These are phyloP conservation scores for Laterallus jamaicensis DNA, from an alignment of 2,113 vertebrate species.

Conservation along the genomic window DNA sequence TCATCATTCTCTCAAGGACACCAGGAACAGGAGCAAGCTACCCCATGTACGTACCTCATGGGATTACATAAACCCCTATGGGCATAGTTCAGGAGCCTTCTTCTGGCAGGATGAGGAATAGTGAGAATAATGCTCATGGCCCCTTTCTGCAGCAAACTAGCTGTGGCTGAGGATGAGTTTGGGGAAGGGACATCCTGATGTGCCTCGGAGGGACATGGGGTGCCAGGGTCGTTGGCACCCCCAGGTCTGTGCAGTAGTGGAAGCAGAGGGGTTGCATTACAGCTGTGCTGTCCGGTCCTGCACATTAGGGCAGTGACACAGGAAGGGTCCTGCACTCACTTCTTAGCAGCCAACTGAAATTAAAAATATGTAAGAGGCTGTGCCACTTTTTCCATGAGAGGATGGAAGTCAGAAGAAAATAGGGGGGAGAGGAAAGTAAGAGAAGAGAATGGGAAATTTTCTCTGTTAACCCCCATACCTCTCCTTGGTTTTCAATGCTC, in stretches of 20 bases:
- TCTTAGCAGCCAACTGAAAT: not conserved
- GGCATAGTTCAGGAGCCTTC: not conserved
- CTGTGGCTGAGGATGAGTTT: not conserved
- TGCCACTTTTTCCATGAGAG: not conserved
- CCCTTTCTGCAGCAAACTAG: not conserved
- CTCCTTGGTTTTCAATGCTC: not conserved
- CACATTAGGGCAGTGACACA: not conserved
- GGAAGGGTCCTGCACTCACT: not conserved
- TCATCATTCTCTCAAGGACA: not conserved
- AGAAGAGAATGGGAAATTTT: not conserved
- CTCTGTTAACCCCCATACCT: not conserved
- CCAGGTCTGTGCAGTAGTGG: not conserved
- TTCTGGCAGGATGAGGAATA: not conserved
- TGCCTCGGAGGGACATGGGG: not conserved
- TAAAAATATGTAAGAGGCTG: not conserved
- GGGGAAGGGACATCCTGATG: not conserved
- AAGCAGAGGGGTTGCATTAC: not conserved
- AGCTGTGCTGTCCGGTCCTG: rapidly evolving
- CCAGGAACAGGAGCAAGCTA: not conserved
- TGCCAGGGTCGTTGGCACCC: rapidly evolving
- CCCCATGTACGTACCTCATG: not conserved
- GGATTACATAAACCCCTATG: not conserved
- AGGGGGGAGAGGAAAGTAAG: not conserved
- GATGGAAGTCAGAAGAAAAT: not conserved
- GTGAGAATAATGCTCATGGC: not conserved